Base-by-base conservation (phyloP, 2,888 invertebrate species). In the Lingula anatina region DNA sequence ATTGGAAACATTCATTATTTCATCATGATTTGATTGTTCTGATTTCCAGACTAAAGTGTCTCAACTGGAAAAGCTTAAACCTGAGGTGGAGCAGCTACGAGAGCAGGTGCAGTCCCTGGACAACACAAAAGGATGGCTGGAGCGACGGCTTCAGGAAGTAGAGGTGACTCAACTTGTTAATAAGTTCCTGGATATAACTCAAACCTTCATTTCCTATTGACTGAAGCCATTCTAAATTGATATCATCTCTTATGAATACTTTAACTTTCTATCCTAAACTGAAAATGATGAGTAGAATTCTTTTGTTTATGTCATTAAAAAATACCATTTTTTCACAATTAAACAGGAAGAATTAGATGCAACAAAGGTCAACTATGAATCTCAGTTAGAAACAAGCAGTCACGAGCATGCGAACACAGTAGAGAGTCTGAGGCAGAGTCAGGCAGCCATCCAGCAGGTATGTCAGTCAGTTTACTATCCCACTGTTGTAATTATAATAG, bases 71-170 rank as follows among this genome's bases (percentile, higher is more conserved):
- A 65, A 65, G 49, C 39, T 64, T 27, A 57, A 61, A 44, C 52
- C 55, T 2, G 46, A 65, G 24, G 45, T 69, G 12, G 66, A 68
- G 44, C 70, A 71, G 18, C 42, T 65, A 37, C 52, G 57, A 27
- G 50, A 52, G 9, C 64, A 64, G 31, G 47, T 66, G 26, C 46
- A 50, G 9, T 68, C 71, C 5, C 44, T 70, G 12, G 71, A 71
- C 38, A 68, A 71, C 37, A 58, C 67, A 20, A 70, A 70, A 53
- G 66, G 65, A 2, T 73, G 72, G 73, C 55, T 76, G 44, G 71
- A 76, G 52, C 61, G 74, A 31, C 51, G 68, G 18, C 62, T 77
- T 3, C 56, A 62, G 28, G 74, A 75, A 51, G 57, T 66, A 7
- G 75, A 76, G 66, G 70, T 69, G 15, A 31, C 9, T 12, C 9